Evolutionary conservation across 2,888 invertebrate genomes (phyloP).

Genomic region (Nomada flava): DNA sequence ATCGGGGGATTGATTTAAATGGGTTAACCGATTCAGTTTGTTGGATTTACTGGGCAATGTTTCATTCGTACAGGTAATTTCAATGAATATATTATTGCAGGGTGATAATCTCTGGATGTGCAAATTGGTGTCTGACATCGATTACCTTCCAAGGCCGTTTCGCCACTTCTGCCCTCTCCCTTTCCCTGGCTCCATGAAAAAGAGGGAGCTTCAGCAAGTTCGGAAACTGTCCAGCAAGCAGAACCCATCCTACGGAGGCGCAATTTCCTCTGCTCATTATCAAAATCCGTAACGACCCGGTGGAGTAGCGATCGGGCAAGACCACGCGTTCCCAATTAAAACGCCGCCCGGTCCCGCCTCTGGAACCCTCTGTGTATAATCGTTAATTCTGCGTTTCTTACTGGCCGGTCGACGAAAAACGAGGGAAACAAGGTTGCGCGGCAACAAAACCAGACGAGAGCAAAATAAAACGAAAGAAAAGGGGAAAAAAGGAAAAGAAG

Average conservation of each 20-base stretch:
- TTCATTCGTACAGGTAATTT: too few relatives aligned
- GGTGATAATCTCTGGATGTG: too few relatives aligned
- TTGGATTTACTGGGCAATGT: too few relatives aligned
- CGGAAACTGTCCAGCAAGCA: neutral
- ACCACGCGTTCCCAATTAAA: slow-evolving; percentile 32
- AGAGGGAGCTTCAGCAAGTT: neutral
- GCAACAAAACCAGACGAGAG: neutral
- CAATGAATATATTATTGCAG: too few relatives aligned
- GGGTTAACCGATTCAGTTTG: too few relatives aligned
- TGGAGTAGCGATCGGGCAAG: neutral
- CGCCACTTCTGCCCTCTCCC: too few relatives aligned
- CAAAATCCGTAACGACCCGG: slow-evolving; percentile 42
- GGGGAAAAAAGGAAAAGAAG: neutral
- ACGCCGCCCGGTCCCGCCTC: neutral
- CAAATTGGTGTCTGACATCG: too few relatives aligned
- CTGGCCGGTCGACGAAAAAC: slow-evolving; percentile 13
- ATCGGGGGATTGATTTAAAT: too few relatives aligned
- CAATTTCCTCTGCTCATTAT: slow-evolving; percentile 25
- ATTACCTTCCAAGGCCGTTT: too few relatives aligned
- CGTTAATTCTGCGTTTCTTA: slow-evolving; percentile 26
- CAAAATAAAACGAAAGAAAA: neutral
- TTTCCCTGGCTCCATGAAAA: too few relatives aligned
- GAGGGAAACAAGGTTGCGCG: slow-evolving; percentile 21
- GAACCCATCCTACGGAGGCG: neutral
- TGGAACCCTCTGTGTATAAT: slow-evolving; percentile 14